Base-by-base conservation (phyloP, 2,888 invertebrate genomes). In the Panopea generosa region DNA sequence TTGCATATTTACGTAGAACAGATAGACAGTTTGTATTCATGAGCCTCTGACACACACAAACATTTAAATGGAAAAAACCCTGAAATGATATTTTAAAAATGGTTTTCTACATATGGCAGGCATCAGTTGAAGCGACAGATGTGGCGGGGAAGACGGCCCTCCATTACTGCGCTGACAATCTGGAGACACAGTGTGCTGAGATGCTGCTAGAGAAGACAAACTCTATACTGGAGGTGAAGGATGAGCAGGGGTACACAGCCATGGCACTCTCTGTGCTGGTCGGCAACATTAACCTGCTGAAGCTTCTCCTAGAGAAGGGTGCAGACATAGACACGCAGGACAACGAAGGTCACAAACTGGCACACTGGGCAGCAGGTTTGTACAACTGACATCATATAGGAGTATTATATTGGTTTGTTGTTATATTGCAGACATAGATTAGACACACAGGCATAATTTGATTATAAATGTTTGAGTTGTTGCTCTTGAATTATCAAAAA, bases 291-390 rank as follows among this genome's bases (percentile, higher is more conserved):
- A 83, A 85, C 7, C 62, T 92, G 56, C 84, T 98, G 77, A 96
- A 96, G 87, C 96, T 97, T 74, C 94, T 99, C 68, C 94, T 98
- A 62, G 96, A 97, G 49, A 96, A 96, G 85, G 96, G 97, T 47
- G 98, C 98, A 9, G 96, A 98, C 90, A 95, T 98, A 82, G 96
- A 96, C 92, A 96, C 97, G 53, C 95, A 96, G 83, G 99, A 99
- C 93, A 95, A 96, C 88, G 99, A 99, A 92, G 96, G 96, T 74
- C 99, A 99, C 92, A 97, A 98, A 1, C 96, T 97, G 53, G 96
- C 99, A 11, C 99, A 99, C 93, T 99, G 99, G 99, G 98, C 99
- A 20, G 98, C 98, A 83, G 99, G 98, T 98, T 60, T 49, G 63
- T 45, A 20, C 9, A 16, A n/a, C n/a, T n/a, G n/a, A n/a, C n/a